Evolutionary conservation across 2,113 vertebrate species (phyloP).

Genomic region (Labrus mixtus): DNA sequence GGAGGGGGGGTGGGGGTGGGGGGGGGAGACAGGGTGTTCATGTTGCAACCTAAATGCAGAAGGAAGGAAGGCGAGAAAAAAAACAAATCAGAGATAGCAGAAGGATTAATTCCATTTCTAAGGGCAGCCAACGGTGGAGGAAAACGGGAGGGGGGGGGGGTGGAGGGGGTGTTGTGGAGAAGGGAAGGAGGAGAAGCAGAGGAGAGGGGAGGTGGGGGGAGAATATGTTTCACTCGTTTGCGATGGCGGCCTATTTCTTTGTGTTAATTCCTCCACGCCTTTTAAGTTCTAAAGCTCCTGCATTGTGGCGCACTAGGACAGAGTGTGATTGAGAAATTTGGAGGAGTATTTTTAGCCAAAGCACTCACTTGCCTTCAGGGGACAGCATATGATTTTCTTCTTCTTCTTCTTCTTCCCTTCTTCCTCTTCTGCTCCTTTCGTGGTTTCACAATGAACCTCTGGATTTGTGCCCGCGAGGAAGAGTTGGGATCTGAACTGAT

Average conservation of each 20-base stretch:
- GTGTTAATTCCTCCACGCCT: constrained; percentile 70
- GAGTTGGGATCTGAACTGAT: constrained; percentile 55
- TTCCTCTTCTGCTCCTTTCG: constrained; percentile 44
- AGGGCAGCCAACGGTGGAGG: constrained; percentile 46
- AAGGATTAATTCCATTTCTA: constrained; percentile 79
- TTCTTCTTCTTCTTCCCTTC: neutral
- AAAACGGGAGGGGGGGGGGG: too few relatives aligned
- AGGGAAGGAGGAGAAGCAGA: neutral
- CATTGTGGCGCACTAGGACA: constrained; percentile 63
- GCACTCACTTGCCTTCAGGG: constrained; percentile 65
- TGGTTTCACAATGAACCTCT: constrained; percentile 71
- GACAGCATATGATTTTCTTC: constrained; percentile 52
- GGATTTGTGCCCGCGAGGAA: constrained; percentile 67
- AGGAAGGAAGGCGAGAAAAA: constrained; percentile 45
- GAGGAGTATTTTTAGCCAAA: constrained; percentile 78
- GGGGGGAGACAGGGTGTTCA: constrained; percentile 40
- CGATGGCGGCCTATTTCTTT: constrained; percentile 72
- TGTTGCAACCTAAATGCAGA: constrained; percentile 56
- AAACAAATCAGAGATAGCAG: constrained; percentile 74
- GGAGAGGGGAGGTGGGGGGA: neutral
- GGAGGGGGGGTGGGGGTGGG: neutral
- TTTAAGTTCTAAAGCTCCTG: constrained; percentile 67
- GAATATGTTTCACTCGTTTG: constrained; percentile 49
- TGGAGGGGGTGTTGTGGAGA: neutral
- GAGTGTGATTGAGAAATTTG: constrained; percentile 79